phyloP scores from a whole-genome alignment of 1,140 invertebrate genomes.

The Drosophila saltans region DNA sequence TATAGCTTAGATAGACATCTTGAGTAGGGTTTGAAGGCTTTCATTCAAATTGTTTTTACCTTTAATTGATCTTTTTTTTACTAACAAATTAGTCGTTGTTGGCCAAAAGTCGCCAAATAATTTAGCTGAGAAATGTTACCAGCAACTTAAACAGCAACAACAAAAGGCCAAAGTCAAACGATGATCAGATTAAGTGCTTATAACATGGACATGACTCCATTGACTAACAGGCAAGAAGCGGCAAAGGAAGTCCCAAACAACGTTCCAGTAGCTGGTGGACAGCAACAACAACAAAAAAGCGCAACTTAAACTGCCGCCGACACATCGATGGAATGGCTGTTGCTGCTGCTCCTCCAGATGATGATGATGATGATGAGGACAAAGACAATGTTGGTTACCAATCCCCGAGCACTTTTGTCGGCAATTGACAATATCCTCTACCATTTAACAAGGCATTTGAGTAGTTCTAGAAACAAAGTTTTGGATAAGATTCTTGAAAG shows the following conservation, averaged over 20 bases:
- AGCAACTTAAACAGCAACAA: not conserved
- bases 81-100: constrained; percentile 65
- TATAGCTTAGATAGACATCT: constrained; percentile 71
- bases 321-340: constrained; percentile 47
- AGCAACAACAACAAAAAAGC: constrained; percentile 26
- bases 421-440: constrained; percentile 46
- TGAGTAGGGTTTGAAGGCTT: constrained; percentile 78
- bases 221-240: constrained; percentile 59
- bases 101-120: constrained; percentile 66
- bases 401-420: constrained; percentile 45
- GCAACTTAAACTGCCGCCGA: constrained; percentile 38
- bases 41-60: constrained; percentile 61
- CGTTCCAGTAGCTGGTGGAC: constrained; percentile 6
- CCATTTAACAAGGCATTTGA: constrained; percentile 1
- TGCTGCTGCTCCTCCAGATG: not conserved
- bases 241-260: constrained; percentile 5
- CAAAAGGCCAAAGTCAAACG: constrained; percentile 49
- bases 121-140: constrained; percentile 43
- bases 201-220: constrained; percentile 80
- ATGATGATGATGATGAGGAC: constrained; percentile 24
- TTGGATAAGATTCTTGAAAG: too few relatives aligned
- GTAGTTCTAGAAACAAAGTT: not conserved
- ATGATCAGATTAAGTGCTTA: constrained; percentile 78
- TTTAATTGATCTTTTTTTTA: constrained; percentile 61
- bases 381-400: not conserved